Conservation (phyloP, 1,140 invertebrate species). For the Choristoneura fumiferana region DNA sequence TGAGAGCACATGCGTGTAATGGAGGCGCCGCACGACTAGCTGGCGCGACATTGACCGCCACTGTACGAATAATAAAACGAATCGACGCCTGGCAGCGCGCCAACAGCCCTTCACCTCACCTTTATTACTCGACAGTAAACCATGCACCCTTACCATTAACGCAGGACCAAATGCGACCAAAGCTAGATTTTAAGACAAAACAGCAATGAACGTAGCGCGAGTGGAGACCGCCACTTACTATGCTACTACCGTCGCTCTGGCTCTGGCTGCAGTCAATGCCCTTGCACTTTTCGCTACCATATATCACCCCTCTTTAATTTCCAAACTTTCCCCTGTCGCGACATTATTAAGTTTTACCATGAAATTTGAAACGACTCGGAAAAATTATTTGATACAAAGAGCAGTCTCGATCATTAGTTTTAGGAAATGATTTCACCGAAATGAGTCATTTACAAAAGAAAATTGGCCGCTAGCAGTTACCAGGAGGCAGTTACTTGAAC, state of each 20-base stretch:
- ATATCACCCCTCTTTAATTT: no score
- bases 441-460: slow-evolving; percentile 26
- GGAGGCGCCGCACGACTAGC: slow-evolving; percentile 42
- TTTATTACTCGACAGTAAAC: slow-evolving; percentile 38
- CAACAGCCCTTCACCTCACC: slow-evolving; percentile 66
- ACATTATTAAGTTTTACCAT: slow-evolving; percentile 1
- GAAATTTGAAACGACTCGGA: neutral
- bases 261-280: slow-evolving; percentile 9
- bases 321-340: neutral
- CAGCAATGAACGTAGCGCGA: slow-evolving; percentile 28
- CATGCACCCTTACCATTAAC: slow-evolving; percentile 34
- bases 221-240: neutral
- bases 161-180: slow-evolving; percentile 20
- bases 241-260: neutral
- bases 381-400: neutral
- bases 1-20: slow-evolving; percentile 52
- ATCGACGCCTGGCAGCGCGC: slow-evolving; percentile 63
- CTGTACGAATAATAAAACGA: slow-evolving; percentile 69
- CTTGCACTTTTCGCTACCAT: slow-evolving; percentile 1
- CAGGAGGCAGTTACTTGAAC: slow-evolving; percentile 32
- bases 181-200: slow-evolving; percentile 32
- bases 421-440: slow-evolving; percentile 22
- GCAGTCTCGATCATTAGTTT: neutral
- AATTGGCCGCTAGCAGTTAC: slow-evolving; percentile 26
- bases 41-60: slow-evolving; percentile 74